Percentiles rank a stretch among this genome's conserved stretches.
Evolutionary conservation across 1,140 invertebrate species (phyloP).

Genomic region (Drosophila bipectinata): DNA sequence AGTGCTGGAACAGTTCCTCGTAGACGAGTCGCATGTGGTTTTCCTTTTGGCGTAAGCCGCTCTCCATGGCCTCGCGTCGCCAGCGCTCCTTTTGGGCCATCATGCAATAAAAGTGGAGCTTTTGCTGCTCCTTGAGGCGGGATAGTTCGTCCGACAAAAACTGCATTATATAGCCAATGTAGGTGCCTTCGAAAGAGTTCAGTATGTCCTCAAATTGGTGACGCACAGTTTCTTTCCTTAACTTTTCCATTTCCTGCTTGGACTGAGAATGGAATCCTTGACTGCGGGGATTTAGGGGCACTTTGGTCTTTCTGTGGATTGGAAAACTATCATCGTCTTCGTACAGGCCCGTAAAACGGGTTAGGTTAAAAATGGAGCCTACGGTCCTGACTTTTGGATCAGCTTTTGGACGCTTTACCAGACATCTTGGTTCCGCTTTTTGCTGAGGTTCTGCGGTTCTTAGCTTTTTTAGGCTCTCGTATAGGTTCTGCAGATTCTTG

Average conservation of each 20-base stretch:
- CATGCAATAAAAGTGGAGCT: constrained; percentile 88
- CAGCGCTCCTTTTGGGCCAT: constrained; percentile 87
- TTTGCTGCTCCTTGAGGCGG: constrained; percentile 88
- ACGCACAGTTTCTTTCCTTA: constrained; percentile 20
- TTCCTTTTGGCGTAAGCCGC: constrained; percentile 87
- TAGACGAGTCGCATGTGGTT: constrained; percentile 87
- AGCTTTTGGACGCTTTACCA: constrained; percentile 7
- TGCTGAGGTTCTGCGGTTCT: constrained; percentile 21
- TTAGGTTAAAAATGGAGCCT: not conserved
- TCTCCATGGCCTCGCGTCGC: constrained; percentile 88
- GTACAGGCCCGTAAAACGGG: not conserved
- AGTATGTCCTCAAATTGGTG: not conserved
- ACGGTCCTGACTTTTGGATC: not conserved
- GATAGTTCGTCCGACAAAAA: constrained; percentile 87
- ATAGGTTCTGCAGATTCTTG: constrained; percentile 68
- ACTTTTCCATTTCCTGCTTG: too few species aligned
- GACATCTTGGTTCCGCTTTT: constrained; percentile 50
- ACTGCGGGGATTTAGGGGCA: too few species aligned
- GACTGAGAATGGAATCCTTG: too few species aligned
- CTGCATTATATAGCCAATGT: constrained; percentile 62
- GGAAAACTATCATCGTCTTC: not conserved
- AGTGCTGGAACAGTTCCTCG: constrained; percentile 87
- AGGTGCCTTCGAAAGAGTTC: not conserved
- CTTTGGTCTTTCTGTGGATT: not conserved
- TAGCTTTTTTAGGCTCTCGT: constrained; percentile 53